Base-by-base conservation (phyloP, 30 jellyfish, hydroid and myxozoan species). In the Hydractinia symbiolongicarpus region DNA sequence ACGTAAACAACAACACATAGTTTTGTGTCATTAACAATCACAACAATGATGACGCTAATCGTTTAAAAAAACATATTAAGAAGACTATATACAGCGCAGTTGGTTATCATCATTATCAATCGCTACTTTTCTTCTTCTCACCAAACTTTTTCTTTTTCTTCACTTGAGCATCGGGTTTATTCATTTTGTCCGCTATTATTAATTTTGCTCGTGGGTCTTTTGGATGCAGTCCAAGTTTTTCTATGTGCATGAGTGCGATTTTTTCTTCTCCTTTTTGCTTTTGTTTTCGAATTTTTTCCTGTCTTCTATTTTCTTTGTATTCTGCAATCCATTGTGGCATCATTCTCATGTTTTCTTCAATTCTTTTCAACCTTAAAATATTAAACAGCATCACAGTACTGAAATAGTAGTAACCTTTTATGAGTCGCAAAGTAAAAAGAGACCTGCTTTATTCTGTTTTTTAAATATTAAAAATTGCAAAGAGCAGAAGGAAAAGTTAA, bases 141-240 rank as follows among this genome's bases (percentile, higher is more conserved):
- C 81, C 74, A 5, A 51, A 77, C 50, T 77, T 77, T 79, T 77
- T 77, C 53, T 77, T 77, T 19, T 20, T 20, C 76, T 77, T 20
- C 16, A 49, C 55, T 17, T 54, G 75, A 6, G 55, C 61, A 8
- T 61, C 80, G 4, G 40, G 68, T 7, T 51, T 51, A 44, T 1
- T 64, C 19, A 64, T n/a, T 20, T 71, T 81, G 4, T 87, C 90
- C 20, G 78, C 90, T 9, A 89, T 54, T 30, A 83, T 76, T 21
- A 76, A 70, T 74, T 89, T 84, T 13, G 96, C 96, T 17, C 95
- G 81, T 8, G 97, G 97, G 74, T 90, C 97, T 58, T 82, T 90
- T 53, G 97, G 97, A 71, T 90, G 95, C 1, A 83, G 82, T 61
- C 97, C 97, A 54, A 82, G 53, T 52, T 88, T 88, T 67, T 82